Conservation (phyloP, 2,113 vertebrate genomes). For the Tragelaphus buxtoni region DNA sequence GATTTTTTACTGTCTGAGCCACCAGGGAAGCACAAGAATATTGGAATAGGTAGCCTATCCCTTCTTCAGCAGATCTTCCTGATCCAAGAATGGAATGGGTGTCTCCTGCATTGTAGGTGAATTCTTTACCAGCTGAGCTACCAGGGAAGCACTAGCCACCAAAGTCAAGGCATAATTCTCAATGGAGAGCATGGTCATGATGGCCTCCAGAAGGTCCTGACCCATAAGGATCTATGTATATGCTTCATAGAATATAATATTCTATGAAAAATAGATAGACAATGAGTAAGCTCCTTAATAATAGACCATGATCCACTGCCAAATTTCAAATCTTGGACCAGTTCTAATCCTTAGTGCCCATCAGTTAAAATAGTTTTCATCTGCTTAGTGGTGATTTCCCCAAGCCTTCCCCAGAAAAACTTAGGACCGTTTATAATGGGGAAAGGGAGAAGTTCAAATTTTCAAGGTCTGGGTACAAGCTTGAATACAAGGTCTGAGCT, state of each 20-base stretch:
- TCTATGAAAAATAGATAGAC: not conserved
- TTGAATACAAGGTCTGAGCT: not conserved
- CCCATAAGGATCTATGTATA: not conserved
- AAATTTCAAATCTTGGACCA: not conserved
- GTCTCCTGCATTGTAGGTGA: not conserved
- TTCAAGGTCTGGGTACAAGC: not conserved
- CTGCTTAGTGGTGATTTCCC: not conserved
- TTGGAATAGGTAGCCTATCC: not conserved
- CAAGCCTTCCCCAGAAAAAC: not conserved
- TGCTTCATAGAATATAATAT: not conserved
- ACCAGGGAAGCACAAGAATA: not conserved
- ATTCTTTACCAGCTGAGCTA: not conserved
- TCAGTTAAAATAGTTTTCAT: not conserved
- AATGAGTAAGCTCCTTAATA: not conserved
- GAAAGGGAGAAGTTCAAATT: not conserved
- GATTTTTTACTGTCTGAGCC: not conserved
- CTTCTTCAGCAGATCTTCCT: not conserved
- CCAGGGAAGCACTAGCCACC: not conserved
- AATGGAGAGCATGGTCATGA: not conserved
- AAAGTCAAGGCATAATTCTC: not conserved
- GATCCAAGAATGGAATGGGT: accelerated
- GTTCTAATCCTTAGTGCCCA: not conserved
- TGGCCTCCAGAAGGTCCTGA: not conserved
- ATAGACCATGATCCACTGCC: not conserved
- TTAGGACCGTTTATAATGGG: not conserved